These are phyloP conservation scores for Tenthredo distinguenda DNA, from an alignment of 2,888 invertebrate species.

Conservation along the genomic window DNA sequence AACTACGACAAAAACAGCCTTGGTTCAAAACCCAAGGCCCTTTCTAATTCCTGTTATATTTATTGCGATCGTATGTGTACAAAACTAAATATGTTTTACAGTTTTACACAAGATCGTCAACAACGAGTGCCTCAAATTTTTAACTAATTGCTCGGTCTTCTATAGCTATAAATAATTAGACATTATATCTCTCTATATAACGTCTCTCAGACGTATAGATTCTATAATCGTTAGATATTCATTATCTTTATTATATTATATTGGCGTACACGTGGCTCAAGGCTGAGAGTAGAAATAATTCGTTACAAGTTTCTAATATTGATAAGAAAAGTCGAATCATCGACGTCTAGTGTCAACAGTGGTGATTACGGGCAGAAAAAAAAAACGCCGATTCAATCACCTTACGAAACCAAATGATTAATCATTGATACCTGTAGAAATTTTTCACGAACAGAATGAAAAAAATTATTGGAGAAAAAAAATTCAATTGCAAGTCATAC, in stretches of 20 bases:
- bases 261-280: constrained; percentile 32
- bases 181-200: neutral
- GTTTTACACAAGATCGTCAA: neutral
- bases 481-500: neutral
- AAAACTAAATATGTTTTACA: neutral
- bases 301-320: neutral
- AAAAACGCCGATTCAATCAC: constrained; percentile 3
- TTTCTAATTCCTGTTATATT: constrained; percentile 26
- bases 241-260: constrained; percentile 3
- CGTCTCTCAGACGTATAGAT: neutral
- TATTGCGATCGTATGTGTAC: neutral
- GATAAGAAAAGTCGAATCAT: constrained; percentile 31
- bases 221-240: constrained; percentile 25
- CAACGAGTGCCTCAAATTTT: neutral
- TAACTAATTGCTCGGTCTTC: neutral
- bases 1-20: neutral
- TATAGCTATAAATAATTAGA: neutral
- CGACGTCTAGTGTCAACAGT: neutral
- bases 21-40: neutral
- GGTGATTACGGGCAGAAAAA: neutral
- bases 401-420: neutral
- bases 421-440: neutral
- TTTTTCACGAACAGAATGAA: neutral
- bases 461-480: neutral
- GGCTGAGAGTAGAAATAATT: constrained; percentile 27